A percentile compares a stretch with the other conserved stretches of the same genome.
Evolutionary conservation across 1,140 invertebrate genomes (phyloP).

Genomic region (Magallana ariakensis): DNA sequence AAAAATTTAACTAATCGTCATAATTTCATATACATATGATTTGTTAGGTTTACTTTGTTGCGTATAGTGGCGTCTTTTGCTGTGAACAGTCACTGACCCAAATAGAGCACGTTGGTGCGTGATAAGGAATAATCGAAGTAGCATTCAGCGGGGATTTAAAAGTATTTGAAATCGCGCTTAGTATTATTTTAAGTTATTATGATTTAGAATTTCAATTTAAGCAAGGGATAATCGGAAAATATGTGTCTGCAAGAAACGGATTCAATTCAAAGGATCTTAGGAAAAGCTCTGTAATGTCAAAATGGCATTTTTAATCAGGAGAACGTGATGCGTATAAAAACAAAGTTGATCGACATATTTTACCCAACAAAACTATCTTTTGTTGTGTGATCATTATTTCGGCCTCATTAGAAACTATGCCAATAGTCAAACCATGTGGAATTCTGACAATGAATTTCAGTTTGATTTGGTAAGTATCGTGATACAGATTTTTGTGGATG

Average conservation of each 20-base stretch:
- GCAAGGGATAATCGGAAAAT: slow-evolving; percentile 21
- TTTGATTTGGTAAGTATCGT: slow-evolving; percentile 52
- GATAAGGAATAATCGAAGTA: slow-evolving; percentile 23
- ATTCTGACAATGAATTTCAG: slow-evolving; percentile 50
- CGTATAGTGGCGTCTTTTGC: slow-evolving; percentile 46
- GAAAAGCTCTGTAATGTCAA: slow-evolving; percentile 1
- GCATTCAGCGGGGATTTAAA: slow-evolving; percentile 36
- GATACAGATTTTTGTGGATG: too few relatives aligned
- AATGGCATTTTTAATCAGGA: slow-evolving; percentile 25
- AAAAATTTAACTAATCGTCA: too few relatives aligned
- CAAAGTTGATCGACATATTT: not conserved
- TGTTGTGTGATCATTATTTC: not conserved
- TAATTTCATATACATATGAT: too few relatives aligned
- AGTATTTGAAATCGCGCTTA: slow-evolving; percentile 14
- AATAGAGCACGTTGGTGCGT: slow-evolving; percentile 18
- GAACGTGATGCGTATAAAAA: not conserved
- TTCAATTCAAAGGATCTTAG: slow-evolving; percentile 8
- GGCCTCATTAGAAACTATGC: not conserved
- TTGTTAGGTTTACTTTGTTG: slow-evolving; percentile 24
- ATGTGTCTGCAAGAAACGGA: slow-evolving; percentile 3
- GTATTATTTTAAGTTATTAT: slow-evolving; percentile 27
- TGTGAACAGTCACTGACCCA: slow-evolving; percentile 30
- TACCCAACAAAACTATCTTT: not conserved
- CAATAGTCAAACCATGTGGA: slow-evolving; percentile 41
- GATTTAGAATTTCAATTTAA: slow-evolving; percentile 20